A percentile compares a stretch with the other conserved stretches of the same genome.
These are phyloP conservation scores for Sebastes kiyomatsui DNA, from an alignment of 2,797 vertebrate genomes.

Conservation along the genomic window DNA sequence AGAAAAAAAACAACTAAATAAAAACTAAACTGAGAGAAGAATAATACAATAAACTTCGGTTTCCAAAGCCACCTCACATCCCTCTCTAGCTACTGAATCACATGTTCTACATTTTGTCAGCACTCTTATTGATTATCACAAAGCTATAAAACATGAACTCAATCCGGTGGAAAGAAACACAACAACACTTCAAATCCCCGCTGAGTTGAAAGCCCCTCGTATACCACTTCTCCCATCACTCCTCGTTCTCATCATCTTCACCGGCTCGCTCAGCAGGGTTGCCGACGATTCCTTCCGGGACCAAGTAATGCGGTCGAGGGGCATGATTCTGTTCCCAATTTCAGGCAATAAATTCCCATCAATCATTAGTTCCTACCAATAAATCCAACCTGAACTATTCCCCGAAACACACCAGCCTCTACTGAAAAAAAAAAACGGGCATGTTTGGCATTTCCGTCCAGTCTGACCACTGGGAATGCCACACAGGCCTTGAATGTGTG, in stretches of 20 bases:
- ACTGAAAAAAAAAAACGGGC: neutral
- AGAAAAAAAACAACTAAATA: neutral
- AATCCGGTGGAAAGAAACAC: neutral
- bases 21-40: neutral
- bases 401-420: neutral
- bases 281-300: slow-evolving; percentile 23
- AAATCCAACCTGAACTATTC: slow-evolving; percentile 11
- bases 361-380: slow-evolving; percentile 20
- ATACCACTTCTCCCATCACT: neutral
- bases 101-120: neutral
- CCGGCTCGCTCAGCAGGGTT: slow-evolving; percentile 19
- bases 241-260: slow-evolving; percentile 19
- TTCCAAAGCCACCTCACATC: neutral
- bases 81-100: neutral
- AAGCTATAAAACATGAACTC: neutral
- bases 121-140: neutral
- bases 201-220: neutral
- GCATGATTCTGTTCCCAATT: neutral
- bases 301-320: neutral
- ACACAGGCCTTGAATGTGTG: neutral
- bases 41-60: neutral
- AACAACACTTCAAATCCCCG: slow-evolving; percentile 6
- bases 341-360: slow-evolving; percentile 26
- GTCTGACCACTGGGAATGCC: slow-evolving; percentile 3
- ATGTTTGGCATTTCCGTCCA: neutral